These are phyloP conservation scores for Epinephelus lanceolatus DNA, from an alignment of 2,113 vertebrate species.

Conservation along the genomic window DNA sequence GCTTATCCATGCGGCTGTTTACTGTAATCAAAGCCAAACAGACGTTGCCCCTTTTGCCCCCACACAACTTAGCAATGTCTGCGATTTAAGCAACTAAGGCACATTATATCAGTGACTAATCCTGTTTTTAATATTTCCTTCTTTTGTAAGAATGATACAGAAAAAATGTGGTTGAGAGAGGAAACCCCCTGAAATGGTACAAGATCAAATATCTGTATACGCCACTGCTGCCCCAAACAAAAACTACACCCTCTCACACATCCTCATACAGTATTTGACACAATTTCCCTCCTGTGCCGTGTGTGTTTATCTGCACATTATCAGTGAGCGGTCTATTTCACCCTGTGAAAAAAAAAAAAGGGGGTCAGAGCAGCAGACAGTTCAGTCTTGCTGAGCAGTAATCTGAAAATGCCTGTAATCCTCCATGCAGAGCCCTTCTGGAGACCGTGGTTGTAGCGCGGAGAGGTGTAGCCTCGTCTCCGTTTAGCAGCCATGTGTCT, in stretches of 20 bases:
- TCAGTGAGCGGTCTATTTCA: slow-evolving; percentile 36
- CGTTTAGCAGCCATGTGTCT: slow-evolving; percentile 77
- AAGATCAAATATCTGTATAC: neutral
- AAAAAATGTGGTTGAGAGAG: neutral
- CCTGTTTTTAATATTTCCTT: neutral
- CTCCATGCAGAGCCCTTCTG: slow-evolving; percentile 72
- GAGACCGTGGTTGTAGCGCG: slow-evolving; percentile 52
- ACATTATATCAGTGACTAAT: neutral
- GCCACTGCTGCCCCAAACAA: neutral
- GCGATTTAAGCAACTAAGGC: neutral
- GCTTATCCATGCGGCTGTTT: slow-evolving; percentile 62
- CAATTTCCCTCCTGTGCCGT: neutral
- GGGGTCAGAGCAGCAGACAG: slow-evolving; percentile 79
- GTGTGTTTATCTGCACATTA: slow-evolving; percentile 19
- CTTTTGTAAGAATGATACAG: neutral
- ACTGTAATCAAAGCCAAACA: slow-evolving; percentile 62
- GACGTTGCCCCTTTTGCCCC: slow-evolving; percentile 10
- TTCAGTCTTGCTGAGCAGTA: slow-evolving; percentile 78
- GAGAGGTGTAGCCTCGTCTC: slow-evolving; percentile 72
- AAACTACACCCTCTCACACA: neutral
- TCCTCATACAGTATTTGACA: slow-evolving; percentile 3
- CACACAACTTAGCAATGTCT: slow-evolving; percentile 8
- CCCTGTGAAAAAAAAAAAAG: slow-evolving; percentile 35
- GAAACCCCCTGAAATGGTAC: neutral
- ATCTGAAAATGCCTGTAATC: slow-evolving; percentile 85